Evolutionary conservation across 2,113 vertebrate genomes (phyloP).

Genomic region (Cichladusa arquata): DNA sequence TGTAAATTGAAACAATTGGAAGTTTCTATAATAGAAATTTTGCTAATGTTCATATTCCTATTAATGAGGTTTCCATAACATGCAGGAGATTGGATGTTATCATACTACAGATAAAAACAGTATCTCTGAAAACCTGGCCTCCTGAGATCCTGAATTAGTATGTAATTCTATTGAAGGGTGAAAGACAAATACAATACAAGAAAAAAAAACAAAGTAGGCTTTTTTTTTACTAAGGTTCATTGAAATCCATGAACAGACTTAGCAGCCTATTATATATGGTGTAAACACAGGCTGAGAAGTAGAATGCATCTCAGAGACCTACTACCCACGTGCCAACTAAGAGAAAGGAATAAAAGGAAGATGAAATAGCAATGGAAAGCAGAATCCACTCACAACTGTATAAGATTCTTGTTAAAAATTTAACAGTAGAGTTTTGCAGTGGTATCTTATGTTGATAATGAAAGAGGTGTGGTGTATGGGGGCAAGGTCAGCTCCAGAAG

Average conservation of each 20-base stretch:
- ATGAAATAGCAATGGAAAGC: background rate
- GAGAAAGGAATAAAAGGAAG: background rate
- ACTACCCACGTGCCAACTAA: background rate
- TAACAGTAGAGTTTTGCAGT: background rate
- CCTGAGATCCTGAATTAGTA: background rate
- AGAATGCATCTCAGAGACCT: background rate
- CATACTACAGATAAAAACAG: background rate
- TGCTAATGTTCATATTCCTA: background rate
- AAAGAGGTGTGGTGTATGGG: background rate
- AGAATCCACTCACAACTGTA: background rate
- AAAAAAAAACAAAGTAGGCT: background rate
- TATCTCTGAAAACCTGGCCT: background rate
- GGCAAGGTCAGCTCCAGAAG: background rate
- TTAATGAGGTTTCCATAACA: background rate
- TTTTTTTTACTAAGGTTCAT: background rate
- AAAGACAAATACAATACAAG: background rate
- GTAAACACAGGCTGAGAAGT: background rate
- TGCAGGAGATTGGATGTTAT: background rate
- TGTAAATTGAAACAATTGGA: background rate
- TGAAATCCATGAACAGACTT: background rate
- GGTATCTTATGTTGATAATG: too few species aligned
- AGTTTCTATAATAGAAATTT: background rate
- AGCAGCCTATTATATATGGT: fast-evolving
- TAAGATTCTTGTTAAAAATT: background rate
- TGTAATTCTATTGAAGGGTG: background rate